Conservation (phyloP, 2,797 vertebrate genomes). For the Adelosebastes latens region DNA sequence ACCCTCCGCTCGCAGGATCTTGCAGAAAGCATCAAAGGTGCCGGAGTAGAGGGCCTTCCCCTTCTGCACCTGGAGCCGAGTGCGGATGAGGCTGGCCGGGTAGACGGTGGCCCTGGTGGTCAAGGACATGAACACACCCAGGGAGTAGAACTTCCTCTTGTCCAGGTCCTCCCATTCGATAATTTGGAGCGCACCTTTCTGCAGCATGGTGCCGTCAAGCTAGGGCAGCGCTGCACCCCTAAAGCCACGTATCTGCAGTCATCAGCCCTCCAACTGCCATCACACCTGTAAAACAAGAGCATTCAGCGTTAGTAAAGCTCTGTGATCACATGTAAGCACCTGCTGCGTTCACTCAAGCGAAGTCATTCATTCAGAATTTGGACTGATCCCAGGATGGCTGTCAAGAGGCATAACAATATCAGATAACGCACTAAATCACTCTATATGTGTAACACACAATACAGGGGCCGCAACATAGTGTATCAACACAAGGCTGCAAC, state of each 20-base stretch:
- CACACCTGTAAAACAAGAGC: conserved; percentile 39
- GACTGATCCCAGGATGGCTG: neutral
- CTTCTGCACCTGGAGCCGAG: conserved; percentile 93
- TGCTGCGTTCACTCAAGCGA: neutral
- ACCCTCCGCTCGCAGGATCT: conserved; percentile 91
- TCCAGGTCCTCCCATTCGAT: conserved; percentile 99
- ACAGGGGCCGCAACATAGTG: neutral
- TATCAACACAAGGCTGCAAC: neutral
- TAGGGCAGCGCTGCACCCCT: conserved; percentile 35
- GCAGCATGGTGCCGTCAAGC: conserved; percentile 69
- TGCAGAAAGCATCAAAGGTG: conserved; percentile 92
- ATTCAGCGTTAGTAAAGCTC: neutral
- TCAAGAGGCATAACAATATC: neutral
- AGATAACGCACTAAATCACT: neutral
- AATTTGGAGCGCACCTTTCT: conserved; percentile 93
- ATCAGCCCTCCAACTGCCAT: conserved; percentile 22
- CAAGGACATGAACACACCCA: conserved; percentile 96
- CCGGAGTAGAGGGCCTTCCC: conserved; percentile 93
- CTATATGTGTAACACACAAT: neutral
- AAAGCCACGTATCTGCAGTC: conserved; percentile 43
- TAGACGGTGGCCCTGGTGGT: conserved; percentile 94
- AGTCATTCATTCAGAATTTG: neutral
- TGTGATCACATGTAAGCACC: neutral
- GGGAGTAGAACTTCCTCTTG: conserved; percentile 96
- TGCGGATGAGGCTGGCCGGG: conserved; percentile 95